Evolutionary conservation across 2,888 invertebrate genomes (phyloP), one percentile per base, ranked within the genome.

Genomic region (Lasioglossum figueresi): DNA sequence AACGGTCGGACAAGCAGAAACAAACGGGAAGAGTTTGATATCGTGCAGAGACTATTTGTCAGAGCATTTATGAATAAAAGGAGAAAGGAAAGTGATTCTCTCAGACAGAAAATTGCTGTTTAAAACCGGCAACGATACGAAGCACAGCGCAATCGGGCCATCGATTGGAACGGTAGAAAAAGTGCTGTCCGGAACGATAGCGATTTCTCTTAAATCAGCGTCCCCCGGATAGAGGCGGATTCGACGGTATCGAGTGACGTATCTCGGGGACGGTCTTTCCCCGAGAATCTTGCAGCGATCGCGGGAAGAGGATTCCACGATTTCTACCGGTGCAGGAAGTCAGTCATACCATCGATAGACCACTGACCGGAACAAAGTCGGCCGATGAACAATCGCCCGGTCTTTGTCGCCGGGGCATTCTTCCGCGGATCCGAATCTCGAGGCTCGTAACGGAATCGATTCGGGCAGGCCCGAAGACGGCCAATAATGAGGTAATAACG

Each of bases 401-500:
- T n/a, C 73, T 45, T 72, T 76, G 82, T 83, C 76, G 71, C 37
- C 40, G 16, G 19, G 68, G 52, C 59, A 59, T 79, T 84, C 84
- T 59, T 73, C 59, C 73, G 56, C 66, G 78, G 45, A 75, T 79
- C 34, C 71, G 59, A 84, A 79, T 75, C 70, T 52, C 52, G 76
- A 79, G 63, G 63, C 70, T 37, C 81, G 27, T 31, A 59, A 27
- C 27, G 82, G 37, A 37, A 79, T 82, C 86, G 86, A 86, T 85
- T 77, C 66, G 19, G 3, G 34, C 43, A 84, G 75, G 52, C 77
- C 77, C 66, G 72, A 52, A 68, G 68, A 5, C 31, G 72, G 27
- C 14, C 80, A 89, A 90, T 88, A 88, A 89, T 75, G 85, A 84
- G 84, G 85, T 83, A 85, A 89, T 87, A 85, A 87, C 81, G 83